These are phyloP conservation scores for Iselma pallidipennis DNA, from an alignment of 2,888 invertebrate species.

Conservation along the genomic window DNA sequence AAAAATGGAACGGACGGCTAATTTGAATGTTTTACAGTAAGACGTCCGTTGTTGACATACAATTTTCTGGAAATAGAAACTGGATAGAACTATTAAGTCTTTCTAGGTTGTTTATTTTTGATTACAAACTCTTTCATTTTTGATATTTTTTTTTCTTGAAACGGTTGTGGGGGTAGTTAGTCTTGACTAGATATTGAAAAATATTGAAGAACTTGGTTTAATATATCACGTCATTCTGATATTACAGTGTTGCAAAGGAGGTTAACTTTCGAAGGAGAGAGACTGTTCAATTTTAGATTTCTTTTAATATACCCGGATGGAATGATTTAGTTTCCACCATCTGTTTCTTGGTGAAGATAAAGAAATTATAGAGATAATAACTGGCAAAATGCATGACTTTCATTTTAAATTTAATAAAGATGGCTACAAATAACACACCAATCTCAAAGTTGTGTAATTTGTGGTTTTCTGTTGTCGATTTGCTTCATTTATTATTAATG, in stretches of 20 bases:
- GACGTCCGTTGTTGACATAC: background rate
- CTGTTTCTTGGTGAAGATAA: conserved; percentile 45
- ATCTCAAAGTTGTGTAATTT: background rate
- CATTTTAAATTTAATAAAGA: conserved; percentile 50
- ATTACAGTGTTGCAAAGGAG: conserved; percentile 15
- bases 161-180: too few relatives aligned
- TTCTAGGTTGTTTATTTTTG: background rate
- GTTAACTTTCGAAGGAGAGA: conserved; percentile 19
- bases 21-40: conserved; percentile 17
- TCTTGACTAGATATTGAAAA: background rate
- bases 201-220: conserved; percentile 9
- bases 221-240: conserved; percentile 22
- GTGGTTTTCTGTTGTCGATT: too few relatives aligned
- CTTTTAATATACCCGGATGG: conserved; percentile 47
- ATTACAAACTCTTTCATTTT: background rate
- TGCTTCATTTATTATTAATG: too few relatives aligned
- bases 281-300: conserved; percentile 46
- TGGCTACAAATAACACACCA: conserved; percentile 37
- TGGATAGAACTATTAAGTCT: background rate
- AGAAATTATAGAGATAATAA: conserved; percentile 48
- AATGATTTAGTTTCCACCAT: conserved; percentile 48
- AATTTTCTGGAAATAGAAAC: background rate
- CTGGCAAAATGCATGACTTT: conserved; percentile 47
- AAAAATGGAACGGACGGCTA: conserved; percentile 15
- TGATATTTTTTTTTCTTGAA: background rate